These are phyloP conservation scores for Cephus pulcher DNA, from an alignment of 2,888 invertebrate genomes.

Conservation along the genomic window DNA sequence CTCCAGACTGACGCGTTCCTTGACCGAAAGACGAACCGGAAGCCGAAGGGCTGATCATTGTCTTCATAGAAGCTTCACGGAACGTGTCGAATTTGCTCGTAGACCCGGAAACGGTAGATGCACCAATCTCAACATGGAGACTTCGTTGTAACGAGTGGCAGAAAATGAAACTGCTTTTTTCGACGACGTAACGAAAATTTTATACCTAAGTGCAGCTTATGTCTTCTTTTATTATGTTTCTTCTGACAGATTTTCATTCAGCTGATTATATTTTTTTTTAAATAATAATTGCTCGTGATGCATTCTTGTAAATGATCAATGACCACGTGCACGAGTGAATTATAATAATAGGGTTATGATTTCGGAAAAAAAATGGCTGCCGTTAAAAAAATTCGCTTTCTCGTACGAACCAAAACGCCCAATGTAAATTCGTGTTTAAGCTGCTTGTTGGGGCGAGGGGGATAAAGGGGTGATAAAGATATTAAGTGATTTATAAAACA, in stretches of 20 bases:
- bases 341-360: background rate
- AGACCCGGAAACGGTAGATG: conserved; percentile 44
- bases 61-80: conserved; percentile 60
- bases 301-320: background rate
- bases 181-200: conserved; percentile 35
- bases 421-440: background rate
- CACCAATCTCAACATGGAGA: conserved; percentile 65
- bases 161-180: conserved; percentile 16
- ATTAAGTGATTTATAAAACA: background rate
- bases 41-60: conserved; percentile 68
- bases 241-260: conserved; percentile 1
- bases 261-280: background rate
- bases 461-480: background rate
- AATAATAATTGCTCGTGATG: background rate
- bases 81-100: conserved; percentile 40
- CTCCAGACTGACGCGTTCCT: conserved; percentile 70
- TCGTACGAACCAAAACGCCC: background rate
- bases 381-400: background rate
- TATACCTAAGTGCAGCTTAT: conserved; percentile 31
- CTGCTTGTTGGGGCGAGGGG: background rate
- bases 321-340: background rate
- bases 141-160: conserved; percentile 61
- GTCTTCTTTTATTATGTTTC: conserved; percentile 13
- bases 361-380: background rate
- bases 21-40: conserved; percentile 71